phyloP scores from a whole-genome alignment of 2,797 vertebrate species.

The Platalea minor region DNA sequence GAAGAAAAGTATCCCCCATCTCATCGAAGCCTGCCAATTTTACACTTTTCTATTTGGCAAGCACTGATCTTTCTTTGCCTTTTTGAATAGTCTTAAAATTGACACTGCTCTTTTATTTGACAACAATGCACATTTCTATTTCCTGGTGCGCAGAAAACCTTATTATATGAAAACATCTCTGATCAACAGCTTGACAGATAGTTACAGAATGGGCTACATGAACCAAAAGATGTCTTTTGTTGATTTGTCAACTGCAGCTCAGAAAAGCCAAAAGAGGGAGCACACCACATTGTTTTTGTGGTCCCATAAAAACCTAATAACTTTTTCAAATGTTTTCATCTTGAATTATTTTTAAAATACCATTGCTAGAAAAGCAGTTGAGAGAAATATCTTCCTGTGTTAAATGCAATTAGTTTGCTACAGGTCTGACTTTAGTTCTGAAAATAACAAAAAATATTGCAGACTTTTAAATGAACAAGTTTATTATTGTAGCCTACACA shows the following conservation, averaged over 20 bases:
- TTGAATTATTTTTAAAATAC: neutral
- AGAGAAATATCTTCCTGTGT: neutral
- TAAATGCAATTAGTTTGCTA: neutral
- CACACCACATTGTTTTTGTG: neutral
- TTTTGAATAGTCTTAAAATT: constrained; percentile 10
- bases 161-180: neutral
- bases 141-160: constrained; percentile 12
- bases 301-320: neutral
- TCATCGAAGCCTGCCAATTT: neutral
- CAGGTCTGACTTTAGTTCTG: neutral
- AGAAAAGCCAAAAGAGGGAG: neutral
- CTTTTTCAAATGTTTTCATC: neutral
- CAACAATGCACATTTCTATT: constrained; percentile 16
- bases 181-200: constrained; percentile 2
- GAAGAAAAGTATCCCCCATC: neutral
- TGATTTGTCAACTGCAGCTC: neutral
- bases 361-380: neutral
- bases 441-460: neutral
- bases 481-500: neutral
- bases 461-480: neutral
- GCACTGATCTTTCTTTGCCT: neutral
- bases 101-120: constrained; percentile 29
- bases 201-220: neutral
- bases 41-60: neutral
- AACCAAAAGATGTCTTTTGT: neutral